Percentiles rank a stretch among this genome's conserved stretches.
These are phyloP conservation scores for Drosophila mimetica DNA, from an alignment of 2,888 invertebrate genomes.

Conservation along the genomic window DNA sequence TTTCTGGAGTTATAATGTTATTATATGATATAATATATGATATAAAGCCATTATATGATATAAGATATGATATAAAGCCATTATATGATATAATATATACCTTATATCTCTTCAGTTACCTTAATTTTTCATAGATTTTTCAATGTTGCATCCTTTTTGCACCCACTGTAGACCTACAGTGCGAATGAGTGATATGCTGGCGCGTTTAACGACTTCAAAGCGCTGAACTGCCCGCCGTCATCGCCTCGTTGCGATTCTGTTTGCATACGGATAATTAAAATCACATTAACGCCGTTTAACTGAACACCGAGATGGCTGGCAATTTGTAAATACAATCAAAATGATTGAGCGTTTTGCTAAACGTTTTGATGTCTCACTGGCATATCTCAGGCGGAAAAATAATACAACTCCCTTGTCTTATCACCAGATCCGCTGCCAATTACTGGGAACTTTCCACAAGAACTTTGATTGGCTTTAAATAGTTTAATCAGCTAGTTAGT, in stretches of 20 bases:
- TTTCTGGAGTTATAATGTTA: too few relatives aligned
- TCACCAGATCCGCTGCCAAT: neutral
- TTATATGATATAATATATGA: too few relatives aligned
- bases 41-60: too few relatives aligned
- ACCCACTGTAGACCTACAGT: conserved; percentile 3
- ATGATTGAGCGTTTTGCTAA: conserved; percentile 35
- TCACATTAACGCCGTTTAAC: conserved; percentile 57
- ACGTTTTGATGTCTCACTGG: neutral
- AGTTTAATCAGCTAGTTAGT: neutral
- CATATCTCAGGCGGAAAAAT: neutral
- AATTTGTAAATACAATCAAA: conserved; percentile 16
- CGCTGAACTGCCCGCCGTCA: conserved; percentile 21
- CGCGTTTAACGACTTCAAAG: conserved; percentile 43
- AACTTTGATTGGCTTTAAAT: neutral
- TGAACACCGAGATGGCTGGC: conserved; percentile 8
- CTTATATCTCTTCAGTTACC: too few relatives aligned
- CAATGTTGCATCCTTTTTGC: neutral
- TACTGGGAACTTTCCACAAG: conserved; percentile 13
- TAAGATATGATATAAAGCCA: too few relatives aligned
- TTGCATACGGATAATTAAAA: conserved; percentile 64
- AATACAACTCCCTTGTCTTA: neutral
- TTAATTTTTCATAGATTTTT: neutral
- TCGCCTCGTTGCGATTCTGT: conserved; percentile 38
- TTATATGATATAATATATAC: too few relatives aligned
- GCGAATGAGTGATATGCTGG: conserved; percentile 40